A percentile compares a stretch with the other conserved stretches of the same genome.
Evolutionary conservation across 2,797 vertebrate species (phyloP).

Genomic region (Natrix natrix): DNA sequence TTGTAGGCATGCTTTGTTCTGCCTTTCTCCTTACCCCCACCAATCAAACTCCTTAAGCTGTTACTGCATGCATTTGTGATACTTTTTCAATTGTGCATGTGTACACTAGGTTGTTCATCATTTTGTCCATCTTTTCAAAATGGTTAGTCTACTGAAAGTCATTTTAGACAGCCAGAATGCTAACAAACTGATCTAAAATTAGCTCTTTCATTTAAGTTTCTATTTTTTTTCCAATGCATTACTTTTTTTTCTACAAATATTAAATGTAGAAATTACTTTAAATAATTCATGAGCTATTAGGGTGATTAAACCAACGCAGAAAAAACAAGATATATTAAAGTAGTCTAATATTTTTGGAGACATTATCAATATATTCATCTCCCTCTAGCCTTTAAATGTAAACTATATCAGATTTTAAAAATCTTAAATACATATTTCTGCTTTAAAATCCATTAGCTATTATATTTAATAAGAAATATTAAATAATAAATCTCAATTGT

Average conservation of each 20-base stretch:
- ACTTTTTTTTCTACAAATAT: not conserved
- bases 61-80: slow-evolving; percentile 50
- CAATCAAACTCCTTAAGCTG: slow-evolving; percentile 54
- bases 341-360: not conserved
- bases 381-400: not conserved
- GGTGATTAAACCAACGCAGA: not conserved
- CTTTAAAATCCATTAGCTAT: not conserved
- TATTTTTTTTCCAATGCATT: not conserved
- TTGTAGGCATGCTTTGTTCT: slow-evolving; percentile 61
- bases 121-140: slow-evolving; percentile 25
- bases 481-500: not conserved
- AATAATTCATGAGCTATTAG: not conserved
- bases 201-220: slow-evolving; percentile 35
- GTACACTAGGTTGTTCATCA: slow-evolving; percentile 56
- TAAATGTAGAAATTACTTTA: not conserved
- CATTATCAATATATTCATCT: not conserved
- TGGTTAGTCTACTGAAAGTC: slow-evolving; percentile 48
- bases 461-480: not conserved
- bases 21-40: slow-evolving; percentile 36
- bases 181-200: slow-evolving; percentile 39
- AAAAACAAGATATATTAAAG: not conserved
- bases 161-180: slow-evolving; percentile 37
- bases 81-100: slow-evolving; percentile 65
- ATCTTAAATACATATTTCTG: not conserved
- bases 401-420: not conserved